Base-by-base conservation (phyloP, 2,113 vertebrate species). In the Pseudopodoces humilis region DNA sequence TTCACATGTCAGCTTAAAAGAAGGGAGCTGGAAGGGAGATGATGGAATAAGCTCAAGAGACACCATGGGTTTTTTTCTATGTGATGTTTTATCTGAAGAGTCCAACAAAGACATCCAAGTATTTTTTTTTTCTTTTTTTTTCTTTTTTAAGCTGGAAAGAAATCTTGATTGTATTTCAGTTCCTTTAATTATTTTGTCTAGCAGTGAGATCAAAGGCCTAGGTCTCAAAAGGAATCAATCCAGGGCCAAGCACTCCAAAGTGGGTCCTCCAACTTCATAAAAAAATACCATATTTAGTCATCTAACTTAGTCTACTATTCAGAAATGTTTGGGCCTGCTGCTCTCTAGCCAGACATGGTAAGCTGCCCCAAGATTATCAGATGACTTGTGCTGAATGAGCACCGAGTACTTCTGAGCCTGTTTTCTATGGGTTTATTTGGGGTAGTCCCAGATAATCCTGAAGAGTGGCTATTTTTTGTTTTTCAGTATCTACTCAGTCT, bases 181-280 rank as follows among this genome's bases (percentile, higher is more conserved):
- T 93, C 83, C 68, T 96, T 96, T 96, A 96, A 95, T 96, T 96
- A 94, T 96, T 96, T 95, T 93, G 94, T 95, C 94, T 96, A 94
- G 83, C 76, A 83, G 72, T 46, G 83, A 96, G 92, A 95, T 97
- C 92, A 96, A 96, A 96, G 82, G 37, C 64, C 68, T 88, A 78
- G 76, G 62, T 94, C 72, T 96, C 92, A 92, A 88, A 96, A 89
- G 64, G 69, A 94, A 94, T 94, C 90, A 80, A 0, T 90, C 39
- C 76, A 76, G 64, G 83, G 90, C 92, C 94, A 97, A 92, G 50
- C 24, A 72, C 83, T 96, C 79, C 44, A 37, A 90, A 80, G 52
- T 82, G 62, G 91, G 58, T 89, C 70, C 94, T 96, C 92, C 89
- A 87, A 92, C 76, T 94, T 96, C 69, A 86, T 93, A 67, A 94